Conservation (phyloP, 1,140 invertebrate species). For the Aethina tumida region DNA sequence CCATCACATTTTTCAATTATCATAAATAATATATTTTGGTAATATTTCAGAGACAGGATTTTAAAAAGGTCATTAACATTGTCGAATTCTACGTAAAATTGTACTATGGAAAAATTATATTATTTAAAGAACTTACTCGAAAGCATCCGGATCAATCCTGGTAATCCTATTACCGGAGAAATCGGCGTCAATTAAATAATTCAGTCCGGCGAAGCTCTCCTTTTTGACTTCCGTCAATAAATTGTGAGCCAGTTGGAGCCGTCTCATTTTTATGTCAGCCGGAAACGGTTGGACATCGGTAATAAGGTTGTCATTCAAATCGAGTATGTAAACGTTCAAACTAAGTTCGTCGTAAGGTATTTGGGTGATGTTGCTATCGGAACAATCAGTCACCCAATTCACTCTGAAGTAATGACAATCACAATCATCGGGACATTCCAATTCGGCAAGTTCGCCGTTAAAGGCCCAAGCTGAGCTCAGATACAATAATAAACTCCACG, state of each 20-base stretch:
- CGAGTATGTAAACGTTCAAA: conserved; percentile 57
- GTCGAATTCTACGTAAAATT: too few species aligned
- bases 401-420: conserved; percentile 66
- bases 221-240: conserved; percentile 46
- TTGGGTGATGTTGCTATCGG: conserved; percentile 60
- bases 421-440: conserved; percentile 60
- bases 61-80: too few species aligned
- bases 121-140: conserved; percentile 46
- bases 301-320: conserved; percentile 60
- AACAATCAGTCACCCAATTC: conserved; percentile 68
- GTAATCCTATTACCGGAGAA: conserved; percentile 55
- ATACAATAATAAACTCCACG: conserved; percentile 6
- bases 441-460: conserved; percentile 51
- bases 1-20: too few species aligned
- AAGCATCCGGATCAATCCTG: conserved; percentile 52
- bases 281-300: conserved; percentile 49
- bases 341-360: conserved; percentile 58
- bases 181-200: conserved; percentile 59
- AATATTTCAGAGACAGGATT: too few species aligned
- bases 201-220: conserved; percentile 50
- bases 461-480: conserved; percentile 28
- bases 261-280: conserved; percentile 52
- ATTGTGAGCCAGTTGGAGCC: conserved; percentile 61
- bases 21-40: too few species aligned
- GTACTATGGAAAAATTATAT: conserved; percentile 4